Evolutionary conservation across 2,113 vertebrate species (phyloP), one percentile per base, ranked within the genome.

Genomic region (Hucho hucho): DNA sequence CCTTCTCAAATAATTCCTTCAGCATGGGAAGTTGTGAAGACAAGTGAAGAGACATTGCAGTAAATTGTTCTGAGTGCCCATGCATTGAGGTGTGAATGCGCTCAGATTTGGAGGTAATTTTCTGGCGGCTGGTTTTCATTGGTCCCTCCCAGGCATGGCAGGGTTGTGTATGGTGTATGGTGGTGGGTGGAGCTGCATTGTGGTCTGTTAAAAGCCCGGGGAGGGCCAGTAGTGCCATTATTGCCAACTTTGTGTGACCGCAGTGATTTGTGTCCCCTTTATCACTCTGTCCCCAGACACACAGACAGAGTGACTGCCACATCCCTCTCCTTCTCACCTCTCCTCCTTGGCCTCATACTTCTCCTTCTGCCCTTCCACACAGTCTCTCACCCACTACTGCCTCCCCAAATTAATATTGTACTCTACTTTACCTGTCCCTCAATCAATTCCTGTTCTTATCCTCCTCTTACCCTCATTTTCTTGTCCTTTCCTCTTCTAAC

Each of bases 221-320:
- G 64, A 81, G 76, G 70, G 70, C 16, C 28, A 74, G 37, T 24
- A 47, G 24, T 37, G 64, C 74, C 37, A 79, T 83, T 81, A 80
- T 61, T 84, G 67, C 49, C 67, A 74, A 47, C 74, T 58, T 58
- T 76, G 65, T 76, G 65, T 43, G 67, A 78, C 76, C 73, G 47
- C 7, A 28, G 69, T 18, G 25, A 18, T 11, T 1, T 14, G 64
- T 61, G 37, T 24, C 43, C 43, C 22, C 49, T 76, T 76, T 67
- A n/a, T 58, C 61, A 64, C 61, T 37, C 12, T 64, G 9, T 43
- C 37, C 37, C 37, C 11, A 43, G 37, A 43, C 29, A 32, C 29
- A 32, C 37, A 43, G 6, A 37, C 37, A 37, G 7, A 37, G n/a
- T 72, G 75, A 20, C 70, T 74, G 58, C 76, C 75, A 65, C 72